Evolutionary conservation across 2,797 vertebrate species (phyloP), one percentile per base, ranked within the genome.

Genomic region (Hylomyscus alleni): DNA sequence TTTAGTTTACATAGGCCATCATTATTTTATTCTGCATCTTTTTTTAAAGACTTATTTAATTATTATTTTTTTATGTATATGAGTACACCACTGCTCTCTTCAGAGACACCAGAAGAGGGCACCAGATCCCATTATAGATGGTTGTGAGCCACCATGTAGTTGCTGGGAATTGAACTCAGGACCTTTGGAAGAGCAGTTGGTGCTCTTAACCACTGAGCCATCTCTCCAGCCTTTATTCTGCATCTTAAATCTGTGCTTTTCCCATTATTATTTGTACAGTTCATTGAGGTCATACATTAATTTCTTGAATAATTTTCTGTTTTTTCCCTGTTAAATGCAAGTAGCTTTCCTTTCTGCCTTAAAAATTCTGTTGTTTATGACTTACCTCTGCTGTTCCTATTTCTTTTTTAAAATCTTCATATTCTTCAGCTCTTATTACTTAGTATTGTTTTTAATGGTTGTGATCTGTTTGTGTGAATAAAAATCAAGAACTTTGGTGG

Each of bases 401-500:
- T 77, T 84, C 44, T 13, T 90, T 67, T 81, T 50, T 76, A 47
- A 58, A 96, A 54, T 90, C 54, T 92, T 94, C 78, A 69, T 67
- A 83, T 89, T 97, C n/a, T 82, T 95, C 78, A 77, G 34, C 85
- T 89, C 14, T 76, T 93, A 2, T 89, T 47, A 67, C 44, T 52
- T 75, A 92, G 52, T 10, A 26, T 84, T 67, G 34, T 93, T 73
- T 82, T 52, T 40, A 2, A 67, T 31, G 17, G 2, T 76, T 76
- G 22, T 76, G 14, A 67, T 77, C 10, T 95, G 37, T 85, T 81
- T 50, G 3, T 82, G 31, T 88, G 58, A 80, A 90, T 92, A 58
- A 84, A 82, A 89, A 56, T 75, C 22, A 91, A 54, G 75, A 80
- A 65, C 52, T 65, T 54, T 44, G 44, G 44, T 44, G 44, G 6